Evolutionary conservation across 2,888 invertebrate species (phyloP).

Genomic region (Ormyrus thymus): DNA sequence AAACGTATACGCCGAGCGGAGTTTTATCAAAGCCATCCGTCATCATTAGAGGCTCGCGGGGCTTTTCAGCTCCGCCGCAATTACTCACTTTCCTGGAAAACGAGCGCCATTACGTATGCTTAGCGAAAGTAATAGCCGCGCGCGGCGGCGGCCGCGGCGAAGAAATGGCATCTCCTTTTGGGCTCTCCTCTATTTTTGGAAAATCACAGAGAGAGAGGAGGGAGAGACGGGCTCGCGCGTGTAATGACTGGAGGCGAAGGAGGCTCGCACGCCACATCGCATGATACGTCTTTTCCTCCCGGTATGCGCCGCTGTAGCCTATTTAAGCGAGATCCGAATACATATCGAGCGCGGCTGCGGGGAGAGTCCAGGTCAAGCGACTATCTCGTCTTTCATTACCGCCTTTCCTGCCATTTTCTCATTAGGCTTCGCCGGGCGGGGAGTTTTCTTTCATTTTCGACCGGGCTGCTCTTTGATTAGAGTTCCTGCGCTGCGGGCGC

Average conservation of each 20-base stretch:
- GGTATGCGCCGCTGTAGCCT: background rate
- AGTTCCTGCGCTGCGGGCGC: no score
- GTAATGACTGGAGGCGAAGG: no score
- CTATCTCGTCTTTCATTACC: slow-evolving; percentile 17
- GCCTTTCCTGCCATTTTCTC: background rate
- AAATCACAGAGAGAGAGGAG: slow-evolving; percentile 9
- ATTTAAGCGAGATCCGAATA: background rate
- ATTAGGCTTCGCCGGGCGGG: background rate
- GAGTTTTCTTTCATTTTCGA: background rate
- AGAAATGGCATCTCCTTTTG: background rate
- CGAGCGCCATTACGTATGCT: no score
- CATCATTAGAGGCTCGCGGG: slow-evolving; percentile 27
- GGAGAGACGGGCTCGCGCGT: slow-evolving; percentile 28
- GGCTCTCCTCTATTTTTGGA: background rate
- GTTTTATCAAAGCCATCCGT: slow-evolving; percentile 44
- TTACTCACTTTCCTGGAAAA: slow-evolving; percentile 36
- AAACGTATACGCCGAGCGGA: background rate
- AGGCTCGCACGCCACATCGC: slow-evolving; percentile 56
- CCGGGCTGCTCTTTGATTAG: background rate
- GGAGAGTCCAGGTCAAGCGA: slow-evolving; percentile 13
- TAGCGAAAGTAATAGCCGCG: background rate
- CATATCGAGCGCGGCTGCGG: background rate
- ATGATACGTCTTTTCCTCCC: slow-evolving; percentile 38
- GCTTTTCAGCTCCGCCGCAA: slow-evolving; percentile 25
- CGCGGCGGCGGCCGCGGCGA: no score